Evolutionary conservation across 2,888 invertebrate species (phyloP).

Genomic region (Nomada lathburiana): DNA sequence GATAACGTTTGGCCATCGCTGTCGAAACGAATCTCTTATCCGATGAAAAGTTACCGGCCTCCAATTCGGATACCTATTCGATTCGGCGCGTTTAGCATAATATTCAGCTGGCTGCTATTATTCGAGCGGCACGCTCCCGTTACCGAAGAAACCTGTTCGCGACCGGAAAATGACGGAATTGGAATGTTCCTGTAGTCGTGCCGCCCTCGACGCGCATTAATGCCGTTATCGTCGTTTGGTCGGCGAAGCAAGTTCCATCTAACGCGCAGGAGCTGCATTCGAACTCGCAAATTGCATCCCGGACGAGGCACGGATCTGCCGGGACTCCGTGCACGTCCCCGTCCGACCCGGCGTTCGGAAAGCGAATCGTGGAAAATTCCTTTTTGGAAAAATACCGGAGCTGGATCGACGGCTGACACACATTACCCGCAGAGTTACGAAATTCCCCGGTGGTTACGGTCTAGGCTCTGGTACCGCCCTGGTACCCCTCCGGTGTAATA

Average conservation of each 20-base stretch:
- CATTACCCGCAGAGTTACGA: constrained; percentile 72
- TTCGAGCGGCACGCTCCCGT: background rate
- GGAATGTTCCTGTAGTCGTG: background rate
- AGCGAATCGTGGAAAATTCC: constrained; percentile 54
- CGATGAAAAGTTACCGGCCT: constrained; percentile 48
- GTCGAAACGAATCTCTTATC: constrained; percentile 52
- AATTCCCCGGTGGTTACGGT: constrained; percentile 69
- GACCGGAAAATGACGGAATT: background rate
- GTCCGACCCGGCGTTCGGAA: constrained; percentile 3
- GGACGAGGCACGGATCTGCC: background rate
- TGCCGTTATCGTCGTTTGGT: too few species aligned
- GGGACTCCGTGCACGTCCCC: constrained; percentile 11
- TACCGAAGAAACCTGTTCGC: background rate
- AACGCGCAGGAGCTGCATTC: background rate
- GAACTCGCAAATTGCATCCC: constrained; percentile 9
- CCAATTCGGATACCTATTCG: constrained; percentile 11
- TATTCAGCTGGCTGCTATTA: constrained; percentile 38
- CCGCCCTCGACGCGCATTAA: too few species aligned
- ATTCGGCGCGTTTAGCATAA: constrained; percentile 51
- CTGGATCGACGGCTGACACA: constrained; percentile 71
- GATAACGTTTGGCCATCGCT: constrained; percentile 42
- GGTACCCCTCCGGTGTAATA: constrained; percentile 78
- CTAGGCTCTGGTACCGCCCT: constrained; percentile 38
- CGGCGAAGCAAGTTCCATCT: too few species aligned
- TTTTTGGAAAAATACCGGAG: constrained; percentile 36